Evolutionary conservation across 2,888 invertebrate genomes (phyloP).

Genomic region (Ischnura elegans): DNA sequence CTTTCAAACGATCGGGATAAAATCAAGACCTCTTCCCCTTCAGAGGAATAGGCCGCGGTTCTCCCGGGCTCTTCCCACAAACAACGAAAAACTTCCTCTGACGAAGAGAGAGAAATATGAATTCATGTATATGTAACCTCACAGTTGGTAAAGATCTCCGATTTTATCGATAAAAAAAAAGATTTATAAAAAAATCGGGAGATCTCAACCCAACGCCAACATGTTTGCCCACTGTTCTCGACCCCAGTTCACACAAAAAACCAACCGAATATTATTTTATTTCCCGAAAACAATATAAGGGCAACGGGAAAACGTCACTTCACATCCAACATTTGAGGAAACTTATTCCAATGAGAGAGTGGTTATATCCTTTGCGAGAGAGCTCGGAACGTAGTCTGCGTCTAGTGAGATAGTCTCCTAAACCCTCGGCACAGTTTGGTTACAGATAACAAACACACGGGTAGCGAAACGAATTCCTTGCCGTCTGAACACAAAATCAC

Average conservation of each 20-base stretch:
- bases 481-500: neutral
- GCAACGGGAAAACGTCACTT: neutral
- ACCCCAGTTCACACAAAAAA: constrained; percentile 39
- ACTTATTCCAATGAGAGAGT: neutral
- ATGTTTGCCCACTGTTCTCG: constrained; percentile 44
- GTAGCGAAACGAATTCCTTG: neutral
- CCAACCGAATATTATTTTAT: neutral
- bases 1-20: neutral
- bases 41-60: neutral
- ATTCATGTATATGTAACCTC: too few relatives aligned
- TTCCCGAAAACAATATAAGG: neutral
- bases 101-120: neutral
- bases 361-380: neutral
- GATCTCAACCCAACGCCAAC: constrained; percentile 37
- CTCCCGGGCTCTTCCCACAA: neutral
- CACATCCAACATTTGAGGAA: constrained; percentile 32
- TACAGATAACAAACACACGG: neutral
- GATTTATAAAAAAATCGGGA: neutral
- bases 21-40: neutral
- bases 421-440: neutral
- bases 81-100: neutral
- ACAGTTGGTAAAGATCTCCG: neutral
- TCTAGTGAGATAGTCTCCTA: neutral
- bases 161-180: neutral
- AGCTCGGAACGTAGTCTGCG: neutral